A percentile compares a stretch with the other conserved stretches of the same genome.
These are phyloP conservation scores for Sebastes trivittatus DNA, from an alignment of 2,797 vertebrate genomes.

Conservation along the genomic window DNA sequence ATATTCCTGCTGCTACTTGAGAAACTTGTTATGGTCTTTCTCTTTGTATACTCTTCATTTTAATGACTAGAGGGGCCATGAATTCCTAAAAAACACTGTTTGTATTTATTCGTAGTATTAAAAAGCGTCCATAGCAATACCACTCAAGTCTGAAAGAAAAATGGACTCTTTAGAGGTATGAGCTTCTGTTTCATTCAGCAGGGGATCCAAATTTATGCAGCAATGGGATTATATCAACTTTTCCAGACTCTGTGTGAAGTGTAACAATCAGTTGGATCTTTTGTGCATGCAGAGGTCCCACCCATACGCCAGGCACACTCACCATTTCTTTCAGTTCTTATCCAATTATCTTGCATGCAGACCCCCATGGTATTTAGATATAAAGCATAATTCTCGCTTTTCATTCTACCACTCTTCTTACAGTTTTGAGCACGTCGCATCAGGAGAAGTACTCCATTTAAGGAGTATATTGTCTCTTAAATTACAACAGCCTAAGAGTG, in stretches of 20 bases:
- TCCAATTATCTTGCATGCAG: conserved; percentile 33
- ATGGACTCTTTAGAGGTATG: not conserved
- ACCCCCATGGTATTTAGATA: conserved; percentile 22
- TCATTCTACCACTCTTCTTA: conserved; percentile 14
- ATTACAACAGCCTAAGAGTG: conserved; percentile 37
- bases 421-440: conserved; percentile 6
- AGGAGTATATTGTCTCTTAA: conserved; percentile 37
- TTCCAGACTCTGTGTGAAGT: conserved; percentile 25
- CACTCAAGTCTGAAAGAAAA: not conserved
- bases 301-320: conserved; percentile 1
- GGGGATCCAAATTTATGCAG: conserved; percentile 28
- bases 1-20: not conserved
- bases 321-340: conserved; percentile 26
- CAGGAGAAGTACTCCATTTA: conserved; percentile 27
- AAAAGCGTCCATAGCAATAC: conserved; percentile 12
- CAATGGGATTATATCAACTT: conserved; percentile 33
- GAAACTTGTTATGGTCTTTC: conserved; percentile 6
- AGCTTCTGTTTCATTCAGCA: conserved; percentile 34
- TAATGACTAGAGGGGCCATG: not conserved
- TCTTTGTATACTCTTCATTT: conserved; percentile 10
- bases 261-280: conserved; percentile 13
- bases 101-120: conserved; percentile 24
- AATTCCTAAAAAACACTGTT: conserved; percentile 4
- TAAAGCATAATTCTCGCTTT: conserved; percentile 27
- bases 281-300: conserved; percentile 5